A percentile compares a stretch with the other conserved stretches of the same genome.
Conservation (phyloP, 2,888 invertebrate genomes). For the Synergus gifuensis region DNA sequence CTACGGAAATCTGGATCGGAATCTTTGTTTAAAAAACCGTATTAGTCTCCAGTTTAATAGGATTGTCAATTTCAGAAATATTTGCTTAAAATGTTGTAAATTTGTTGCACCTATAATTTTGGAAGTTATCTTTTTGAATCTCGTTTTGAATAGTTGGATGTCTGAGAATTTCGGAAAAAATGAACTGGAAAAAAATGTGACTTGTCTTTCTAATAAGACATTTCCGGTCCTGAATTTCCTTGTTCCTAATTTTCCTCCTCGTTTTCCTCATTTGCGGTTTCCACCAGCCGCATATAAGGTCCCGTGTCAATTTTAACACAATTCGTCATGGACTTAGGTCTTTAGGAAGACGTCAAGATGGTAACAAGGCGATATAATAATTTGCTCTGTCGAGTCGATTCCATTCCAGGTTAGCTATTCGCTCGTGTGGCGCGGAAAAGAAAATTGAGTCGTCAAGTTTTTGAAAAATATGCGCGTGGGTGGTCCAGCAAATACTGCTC, state of each 20-base stretch:
- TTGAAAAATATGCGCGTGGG: conserved; percentile 29
- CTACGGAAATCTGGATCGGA: background rate
- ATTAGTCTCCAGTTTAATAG: too few species aligned
- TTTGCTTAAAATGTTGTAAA: background rate
- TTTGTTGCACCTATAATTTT: too few species aligned
- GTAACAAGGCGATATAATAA: conserved; percentile 12
- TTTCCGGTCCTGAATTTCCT: background rate
- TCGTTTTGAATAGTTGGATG: too few species aligned
- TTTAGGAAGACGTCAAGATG: background rate
- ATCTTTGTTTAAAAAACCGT: conserved; percentile 15
- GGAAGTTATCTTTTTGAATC: too few species aligned
- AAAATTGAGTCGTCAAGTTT: conserved; percentile 34
- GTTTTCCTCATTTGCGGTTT: conserved; percentile 19
- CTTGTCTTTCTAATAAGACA: background rate
- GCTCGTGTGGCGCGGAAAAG: background rate
- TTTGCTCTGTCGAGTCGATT: background rate
- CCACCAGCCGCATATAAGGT: background rate
- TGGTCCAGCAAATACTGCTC: conserved; percentile 9
- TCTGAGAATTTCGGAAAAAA: too few species aligned
- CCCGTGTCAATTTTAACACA: background rate
- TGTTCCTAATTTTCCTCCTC: background rate
- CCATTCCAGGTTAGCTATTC: background rate
- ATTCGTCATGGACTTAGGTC: background rate
- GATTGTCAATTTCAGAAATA: background rate
- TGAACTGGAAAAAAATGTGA: too few species aligned